These are phyloP conservation scores for Propithecus perrieri DNA, from an alignment of 2,797 vertebrate species.

Conservation along the genomic window DNA sequence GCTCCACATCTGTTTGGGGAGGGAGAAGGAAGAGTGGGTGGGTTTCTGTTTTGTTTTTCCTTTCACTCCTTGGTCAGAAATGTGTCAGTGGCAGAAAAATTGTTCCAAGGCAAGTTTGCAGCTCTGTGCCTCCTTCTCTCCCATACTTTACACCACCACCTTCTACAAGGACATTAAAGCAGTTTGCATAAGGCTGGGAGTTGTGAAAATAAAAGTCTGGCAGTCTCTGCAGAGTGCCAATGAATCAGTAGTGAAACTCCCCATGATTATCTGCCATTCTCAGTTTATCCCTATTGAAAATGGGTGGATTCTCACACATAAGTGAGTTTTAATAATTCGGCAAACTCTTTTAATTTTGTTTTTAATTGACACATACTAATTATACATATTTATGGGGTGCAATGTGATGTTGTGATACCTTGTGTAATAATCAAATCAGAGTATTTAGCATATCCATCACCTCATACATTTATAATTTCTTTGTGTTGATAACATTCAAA, in stretches of 20 bases:
- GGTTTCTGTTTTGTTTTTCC: not conserved
- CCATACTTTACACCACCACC: not conserved
- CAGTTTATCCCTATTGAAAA: conserved; percentile 6
- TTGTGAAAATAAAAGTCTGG: conserved; percentile 7
- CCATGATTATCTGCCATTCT: not conserved
- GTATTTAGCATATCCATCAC: not conserved
- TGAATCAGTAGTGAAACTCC: conserved; percentile 13
- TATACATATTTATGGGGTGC: not conserved
- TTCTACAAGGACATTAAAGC: not conserved
- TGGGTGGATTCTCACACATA: not conserved
- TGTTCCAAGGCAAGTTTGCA: not conserved
- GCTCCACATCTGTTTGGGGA: not conserved
- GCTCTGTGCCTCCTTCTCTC: not conserved
- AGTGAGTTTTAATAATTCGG: not conserved
- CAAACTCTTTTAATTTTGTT: not conserved
- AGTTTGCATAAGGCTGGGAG: not conserved
- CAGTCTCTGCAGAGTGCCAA: not conserved
- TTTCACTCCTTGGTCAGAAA: not conserved
- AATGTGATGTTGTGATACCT: not conserved
- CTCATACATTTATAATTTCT: not conserved
- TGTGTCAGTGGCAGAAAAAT: not conserved
- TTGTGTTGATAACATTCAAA: not conserved
- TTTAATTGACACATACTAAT: not conserved
- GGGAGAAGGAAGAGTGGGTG: not conserved
- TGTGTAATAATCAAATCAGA: not conserved